Conservation (phyloP, 2,113 vertebrate genomes). For the Callipepla californica region DNA sequence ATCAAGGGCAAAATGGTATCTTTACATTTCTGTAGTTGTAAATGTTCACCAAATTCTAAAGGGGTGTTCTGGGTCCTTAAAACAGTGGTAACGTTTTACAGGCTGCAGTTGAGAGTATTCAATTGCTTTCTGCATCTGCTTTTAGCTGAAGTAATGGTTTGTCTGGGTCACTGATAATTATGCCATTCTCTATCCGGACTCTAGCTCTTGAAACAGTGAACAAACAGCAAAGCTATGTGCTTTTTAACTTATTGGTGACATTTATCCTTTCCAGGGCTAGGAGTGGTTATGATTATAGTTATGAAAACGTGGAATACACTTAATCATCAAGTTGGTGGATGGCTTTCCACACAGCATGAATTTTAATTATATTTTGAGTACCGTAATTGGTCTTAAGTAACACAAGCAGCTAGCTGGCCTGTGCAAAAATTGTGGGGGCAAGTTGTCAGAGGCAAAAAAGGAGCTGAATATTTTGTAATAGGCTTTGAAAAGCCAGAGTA, state of each 20-base stretch:
- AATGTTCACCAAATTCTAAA: not conserved
- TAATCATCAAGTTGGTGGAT: conserved; percentile 24
- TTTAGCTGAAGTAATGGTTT: not conserved
- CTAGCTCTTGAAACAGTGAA: not conserved
- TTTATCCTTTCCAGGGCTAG: not conserved
- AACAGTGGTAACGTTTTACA: not conserved
- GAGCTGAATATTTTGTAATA: not conserved
- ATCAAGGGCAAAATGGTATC: not conserved
- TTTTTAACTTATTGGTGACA: not conserved
- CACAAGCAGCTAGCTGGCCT: not conserved
- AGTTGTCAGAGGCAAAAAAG: not conserved
- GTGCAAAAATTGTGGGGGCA: not conserved
- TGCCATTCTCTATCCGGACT: not conserved
- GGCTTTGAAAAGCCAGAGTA: not conserved
- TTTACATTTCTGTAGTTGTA: not conserved
- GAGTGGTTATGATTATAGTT: conserved; percentile 13
- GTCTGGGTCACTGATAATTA: not conserved
- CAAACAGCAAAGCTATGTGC: not conserved
- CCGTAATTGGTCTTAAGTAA: conserved; percentile 31
- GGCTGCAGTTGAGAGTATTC: not conserved
- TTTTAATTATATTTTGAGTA: conserved; percentile 39
- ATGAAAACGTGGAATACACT: conserved; percentile 4
- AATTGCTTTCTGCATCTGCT: not conserved
- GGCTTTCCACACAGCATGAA: not conserved
- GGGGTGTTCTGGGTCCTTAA: not conserved